phyloP scores from a whole-genome alignment of 2,888 invertebrate genomes.

The Polydrusus cervinus region DNA sequence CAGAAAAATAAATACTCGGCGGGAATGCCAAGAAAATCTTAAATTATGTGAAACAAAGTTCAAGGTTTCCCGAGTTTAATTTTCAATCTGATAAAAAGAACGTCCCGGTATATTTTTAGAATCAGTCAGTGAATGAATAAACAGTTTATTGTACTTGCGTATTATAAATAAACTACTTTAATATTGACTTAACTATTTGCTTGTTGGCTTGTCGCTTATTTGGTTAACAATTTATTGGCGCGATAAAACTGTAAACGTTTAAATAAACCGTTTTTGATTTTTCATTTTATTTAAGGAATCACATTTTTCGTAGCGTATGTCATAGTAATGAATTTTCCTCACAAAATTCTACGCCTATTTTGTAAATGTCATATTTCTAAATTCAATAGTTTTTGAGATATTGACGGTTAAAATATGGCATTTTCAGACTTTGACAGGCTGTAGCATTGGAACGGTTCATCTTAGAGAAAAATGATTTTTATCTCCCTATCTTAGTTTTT shows the following conservation, averaged over 20 bases:
- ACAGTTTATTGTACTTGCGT: constrained; percentile 20
- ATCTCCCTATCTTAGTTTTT: too few species aligned
- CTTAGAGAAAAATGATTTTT: too few species aligned
- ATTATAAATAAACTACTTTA: constrained; percentile 23
- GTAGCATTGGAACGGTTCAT: too few species aligned
- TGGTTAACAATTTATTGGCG: background rate
- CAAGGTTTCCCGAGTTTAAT: constrained; percentile 17
- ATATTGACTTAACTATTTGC: constrained; percentile 14
- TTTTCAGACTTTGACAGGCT: too few species aligned
- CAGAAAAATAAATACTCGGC: background rate
- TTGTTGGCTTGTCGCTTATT: constrained; percentile 10
- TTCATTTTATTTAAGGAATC: too few species aligned
- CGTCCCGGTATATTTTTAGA: constrained; percentile 16
- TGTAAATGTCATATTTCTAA: too few species aligned
- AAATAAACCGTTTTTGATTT: background rate
- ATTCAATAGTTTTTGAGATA: too few species aligned
- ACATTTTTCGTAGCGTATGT: too few species aligned
- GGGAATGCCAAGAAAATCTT: background rate
- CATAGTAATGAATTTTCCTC: too few species aligned
- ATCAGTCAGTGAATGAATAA: constrained; percentile 15
- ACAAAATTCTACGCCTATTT: too few species aligned
- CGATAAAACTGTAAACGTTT: background rate
- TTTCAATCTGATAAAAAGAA: constrained; percentile 14
- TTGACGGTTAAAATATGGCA: too few species aligned
- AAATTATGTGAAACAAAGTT: constrained; percentile 3